Evolutionary conservation across 2,888 invertebrate genomes (phyloP), one percentile per base, ranked within the genome.

Genomic region (Metallyticus violacea): DNA sequence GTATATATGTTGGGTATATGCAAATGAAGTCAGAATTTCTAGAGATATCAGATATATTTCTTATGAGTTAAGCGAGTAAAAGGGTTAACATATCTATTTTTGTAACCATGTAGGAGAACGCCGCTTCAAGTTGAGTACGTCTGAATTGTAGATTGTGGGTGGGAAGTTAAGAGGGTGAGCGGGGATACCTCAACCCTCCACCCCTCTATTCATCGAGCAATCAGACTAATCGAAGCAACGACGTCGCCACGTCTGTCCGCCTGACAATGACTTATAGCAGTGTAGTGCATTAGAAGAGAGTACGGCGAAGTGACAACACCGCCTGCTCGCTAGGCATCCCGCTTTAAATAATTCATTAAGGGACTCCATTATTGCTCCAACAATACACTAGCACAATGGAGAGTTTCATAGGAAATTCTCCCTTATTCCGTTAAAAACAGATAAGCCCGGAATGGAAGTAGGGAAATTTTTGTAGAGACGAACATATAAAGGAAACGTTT

Each of bases 161-260:
- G 9, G n/a, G 81, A 6, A 40, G n/a, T 81, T 29, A 26, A 81
- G 40, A 79, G 85, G 79, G 30, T 79, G 79, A 9, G 79, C 30
- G 28, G 30, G 25, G 40, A 26, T 77, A 40, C 4, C 77, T 15
- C 79, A 40, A 79, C 85, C 79, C 29, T 79, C 25, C 85, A 30
- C 28, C 85, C 85, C 83, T 82, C 82, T 87, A 87, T 87, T 87
- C 87, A 87, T 87, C 87, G 82, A 77, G 85, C 85, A 87, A 87
- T 87, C 87, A 87, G 82, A 85, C 85, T 87, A 87, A 87, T 87
- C 87, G 87, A 87, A 87, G 62, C 30, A 85, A 29, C 85, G 85
- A 85, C 85, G 87, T 87, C 87, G 87, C 87, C 87, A 87, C 87
- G 82, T 77, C 79, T 78, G 30, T 78, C 78, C 81, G 83, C 85